Conservation (phyloP, 1,140 invertebrate genomes). For the Tetragnatha versicolor region DNA sequence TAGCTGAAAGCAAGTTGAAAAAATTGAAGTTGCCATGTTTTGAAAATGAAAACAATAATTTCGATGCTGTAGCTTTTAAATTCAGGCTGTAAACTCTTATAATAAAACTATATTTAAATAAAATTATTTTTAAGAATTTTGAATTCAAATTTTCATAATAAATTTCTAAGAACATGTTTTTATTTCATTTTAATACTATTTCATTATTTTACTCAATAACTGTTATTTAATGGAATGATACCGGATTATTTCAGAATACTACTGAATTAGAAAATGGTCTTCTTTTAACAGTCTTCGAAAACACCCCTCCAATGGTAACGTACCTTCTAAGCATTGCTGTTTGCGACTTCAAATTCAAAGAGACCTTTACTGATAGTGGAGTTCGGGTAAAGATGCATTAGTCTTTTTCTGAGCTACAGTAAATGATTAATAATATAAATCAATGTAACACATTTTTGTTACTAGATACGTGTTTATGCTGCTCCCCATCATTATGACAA, state of each 20-base stretch:
- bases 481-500: slow-evolving; percentile 90
- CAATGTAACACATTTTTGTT: neutral
- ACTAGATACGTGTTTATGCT: slow-evolving; percentile 82
- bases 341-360: slow-evolving; percentile 76
- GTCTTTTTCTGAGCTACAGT: neutral
- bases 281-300: slow-evolving; percentile 71
- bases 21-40: too few species aligned
- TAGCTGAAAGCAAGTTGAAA: too few species aligned
- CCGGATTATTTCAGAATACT: neutral
- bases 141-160: too few species aligned
- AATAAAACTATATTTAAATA: too few species aligned
- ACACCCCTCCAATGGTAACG: slow-evolving; percentile 88
- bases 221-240: neutral
- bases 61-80: too few species aligned
- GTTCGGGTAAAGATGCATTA: slow-evolving; percentile 61
- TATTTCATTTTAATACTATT: too few species aligned
- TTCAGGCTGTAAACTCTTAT: too few species aligned
- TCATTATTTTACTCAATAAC: too few species aligned
- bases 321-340: slow-evolving; percentile 91
- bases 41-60: too few species aligned
- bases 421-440: neutral
- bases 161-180: too few species aligned
- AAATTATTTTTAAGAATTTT: too few species aligned
- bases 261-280: slow-evolving; percentile 36
- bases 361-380: slow-evolving; percentile 56